Evolutionary conservation across 2,113 vertebrate species (phyloP).

Genomic region (Ammodytes marinus): DNA sequence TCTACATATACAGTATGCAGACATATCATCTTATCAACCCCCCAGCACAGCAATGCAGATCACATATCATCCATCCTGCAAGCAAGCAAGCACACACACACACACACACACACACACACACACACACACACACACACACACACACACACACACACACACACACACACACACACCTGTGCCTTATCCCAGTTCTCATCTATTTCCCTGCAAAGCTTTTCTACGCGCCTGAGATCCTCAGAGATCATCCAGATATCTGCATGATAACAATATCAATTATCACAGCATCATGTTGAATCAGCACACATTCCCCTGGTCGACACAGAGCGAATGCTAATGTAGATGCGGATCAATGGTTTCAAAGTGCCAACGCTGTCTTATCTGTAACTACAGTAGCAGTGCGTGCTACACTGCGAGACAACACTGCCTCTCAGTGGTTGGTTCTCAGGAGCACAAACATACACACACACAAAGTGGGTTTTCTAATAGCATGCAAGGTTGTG

Average conservation of each 20-base stretch:
- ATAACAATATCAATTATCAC: slow-evolving; percentile 64
- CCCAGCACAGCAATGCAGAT: background rate
- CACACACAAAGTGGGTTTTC: background rate
- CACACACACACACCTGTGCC: slow-evolving; percentile 30
- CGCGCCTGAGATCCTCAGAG: slow-evolving; percentile 13
- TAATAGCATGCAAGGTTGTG: background rate
- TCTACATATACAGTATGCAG: slow-evolving; percentile 11
- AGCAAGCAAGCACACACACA: background rate
- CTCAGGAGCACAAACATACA: background rate
- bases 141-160: slow-evolving; percentile 28
- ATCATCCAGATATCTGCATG: slow-evolving; percentile 51
- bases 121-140: slow-evolving; percentile 3
- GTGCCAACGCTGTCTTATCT: slow-evolving; percentile 42
- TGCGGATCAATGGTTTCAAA: slow-evolving; percentile 67
- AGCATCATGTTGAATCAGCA: slow-evolving; percentile 66
- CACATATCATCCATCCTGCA: slow-evolving; percentile 25
- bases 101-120: slow-evolving; percentile 9
- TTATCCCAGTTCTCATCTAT: slow-evolving; percentile 40
- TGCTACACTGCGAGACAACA: slow-evolving; percentile 1
- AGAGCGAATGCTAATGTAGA: slow-evolving; percentile 72
- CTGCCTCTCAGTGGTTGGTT: slow-evolving; percentile 63
- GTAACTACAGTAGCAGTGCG: background rate
- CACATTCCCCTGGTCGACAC: slow-evolving; percentile 33
- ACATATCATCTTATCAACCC: slow-evolving; percentile 29
- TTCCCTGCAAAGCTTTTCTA: slow-evolving; percentile 17